Evolutionary conservation across 2,113 vertebrate genomes (phyloP), one percentile per base, ranked within the genome.

Genomic region (Labeo catla): DNA sequence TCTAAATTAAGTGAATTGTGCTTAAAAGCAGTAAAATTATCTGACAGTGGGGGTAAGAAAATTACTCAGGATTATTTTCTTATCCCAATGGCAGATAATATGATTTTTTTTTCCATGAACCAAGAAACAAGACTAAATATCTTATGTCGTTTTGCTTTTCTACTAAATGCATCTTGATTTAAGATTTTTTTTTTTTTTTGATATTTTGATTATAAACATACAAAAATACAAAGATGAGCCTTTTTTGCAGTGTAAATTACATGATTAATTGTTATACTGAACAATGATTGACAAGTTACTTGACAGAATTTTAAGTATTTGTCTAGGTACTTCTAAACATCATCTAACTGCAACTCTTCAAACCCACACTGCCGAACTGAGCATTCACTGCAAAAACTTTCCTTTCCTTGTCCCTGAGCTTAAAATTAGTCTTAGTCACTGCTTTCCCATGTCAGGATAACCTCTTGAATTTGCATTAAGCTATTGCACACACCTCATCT

Each of bases 391-490:
- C 16, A 70, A 54, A 80, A 7, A 6, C 2, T 84, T 84, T 63
- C 21, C 72, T 61, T 28, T 84, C 83, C 8, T 63, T 45, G 10
- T 13, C 2, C 19, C 50, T 81, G 23, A 49, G 8, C 45, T 79
- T 72, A 21, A 49, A 61, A 57, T 78, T 43, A 70, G 28, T 43
- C 28, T 8, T 28, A 47, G 23, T 28, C 47, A n/a, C 15, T 50
- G 15, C 39, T 50, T 74, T 49, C 2, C 39, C 6, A 74, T 50
- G 78, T 81, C 39, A 63, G 78, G 68, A 61, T 81, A 80, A 54
- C n/a, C 84, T 39, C 45, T 78, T 68, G 74, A 78, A 78, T 85
- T 78, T 54, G 21, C 59, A 54, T 78, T 54, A 78, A 77, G 57
- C 45, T 21, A 13, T 34, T 52, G 73, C 61, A 34, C 73, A 77